phyloP scores from a whole-genome alignment of 23 tunicate genomes.

The Styela clava region DNA sequence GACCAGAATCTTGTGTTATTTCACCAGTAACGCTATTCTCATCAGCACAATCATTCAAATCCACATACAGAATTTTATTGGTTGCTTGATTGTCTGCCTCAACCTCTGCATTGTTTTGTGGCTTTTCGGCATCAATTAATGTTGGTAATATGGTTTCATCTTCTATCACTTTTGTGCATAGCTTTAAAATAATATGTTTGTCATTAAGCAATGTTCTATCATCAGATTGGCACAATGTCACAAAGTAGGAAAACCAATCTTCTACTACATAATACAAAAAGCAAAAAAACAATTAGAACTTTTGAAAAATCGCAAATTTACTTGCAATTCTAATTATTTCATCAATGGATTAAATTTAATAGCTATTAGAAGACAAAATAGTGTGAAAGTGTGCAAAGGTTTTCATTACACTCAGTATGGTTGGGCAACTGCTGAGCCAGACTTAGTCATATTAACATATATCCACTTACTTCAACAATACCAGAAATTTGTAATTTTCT shows the following conservation, averaged over 20 bases:
- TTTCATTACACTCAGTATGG: no score
- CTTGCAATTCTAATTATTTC: no score
- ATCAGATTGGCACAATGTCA: no score
- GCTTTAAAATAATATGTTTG: conserved; percentile 41
- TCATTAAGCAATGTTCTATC: neutral
- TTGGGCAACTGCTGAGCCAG: no score
- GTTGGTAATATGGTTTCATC: conserved; percentile 51
- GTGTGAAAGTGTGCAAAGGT: no score
- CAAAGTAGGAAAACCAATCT: no score
- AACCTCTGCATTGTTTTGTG: neutral
- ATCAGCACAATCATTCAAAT: conserved; percentile 14
- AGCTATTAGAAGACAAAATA: no score
- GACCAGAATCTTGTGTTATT: neutral
- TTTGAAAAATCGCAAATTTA: no score
- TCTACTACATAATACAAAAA: no score
- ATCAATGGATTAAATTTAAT: no score
- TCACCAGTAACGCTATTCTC: neutral
- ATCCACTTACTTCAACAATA: conserved; percentile 49
- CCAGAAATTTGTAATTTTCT: conserved; percentile 59
- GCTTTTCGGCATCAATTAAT: conserved; percentile 20
- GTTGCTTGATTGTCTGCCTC: neutral
- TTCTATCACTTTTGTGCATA: conserved; percentile 43
- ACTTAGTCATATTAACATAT: no score
- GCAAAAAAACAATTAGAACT: no score
- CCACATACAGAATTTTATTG: conserved; percentile 16